Evolutionary conservation across 30 jellyfish, hydroid and myxozoan genomes (phyloP), one percentile per base, ranked within the genome.

Genomic region (Aurelia sp.): DNA sequence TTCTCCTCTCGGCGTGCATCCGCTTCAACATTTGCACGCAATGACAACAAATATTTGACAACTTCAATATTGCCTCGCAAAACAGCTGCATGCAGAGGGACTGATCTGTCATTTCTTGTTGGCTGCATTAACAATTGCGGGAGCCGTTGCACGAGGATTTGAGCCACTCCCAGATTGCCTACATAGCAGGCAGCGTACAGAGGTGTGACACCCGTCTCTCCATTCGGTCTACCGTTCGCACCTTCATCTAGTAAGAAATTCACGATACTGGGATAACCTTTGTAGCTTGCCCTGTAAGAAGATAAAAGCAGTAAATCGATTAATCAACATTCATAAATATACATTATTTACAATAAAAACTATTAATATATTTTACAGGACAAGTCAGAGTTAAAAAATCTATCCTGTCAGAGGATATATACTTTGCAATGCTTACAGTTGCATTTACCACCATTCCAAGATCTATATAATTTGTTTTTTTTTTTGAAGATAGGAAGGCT

Each of bases 221-320:
- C 92, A 72, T 93, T 93, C 12, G 96, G 91, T 51, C 97, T 66
- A 6, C 98, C 98, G 60, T 93, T 97, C 4, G 98, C 98, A 9
- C 92, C 92, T 62, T 93, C 24, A 30, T 93, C 96, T 63, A 93
- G 80, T 55, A 93, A 83, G 31, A 93, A 80, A n/a, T 74, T 58
- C 53, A 93, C 98, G 10, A 93, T 88, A 19, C 89, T 97, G 38
- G 82, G 44, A 22, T 82, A 66, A 2, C 98, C 98, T 53, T 76
- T 72, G 66, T 33, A 53, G 51, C 97, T 88, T 0, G 98, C 98
- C 63, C 98, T 93, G 55, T 15, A 66, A 82, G 35, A 63, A 24
- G 30, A 24, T 17, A 21, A 24, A 22, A 44, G 19, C 35, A 38
- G 8, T 8, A 12, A 50, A 21, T 22, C 19, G 41, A 80, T 13